These are phyloP conservation scores for Notolabrus celidotus DNA, from an alignment of 2,797 vertebrate genomes.

Conservation along the genomic window DNA sequence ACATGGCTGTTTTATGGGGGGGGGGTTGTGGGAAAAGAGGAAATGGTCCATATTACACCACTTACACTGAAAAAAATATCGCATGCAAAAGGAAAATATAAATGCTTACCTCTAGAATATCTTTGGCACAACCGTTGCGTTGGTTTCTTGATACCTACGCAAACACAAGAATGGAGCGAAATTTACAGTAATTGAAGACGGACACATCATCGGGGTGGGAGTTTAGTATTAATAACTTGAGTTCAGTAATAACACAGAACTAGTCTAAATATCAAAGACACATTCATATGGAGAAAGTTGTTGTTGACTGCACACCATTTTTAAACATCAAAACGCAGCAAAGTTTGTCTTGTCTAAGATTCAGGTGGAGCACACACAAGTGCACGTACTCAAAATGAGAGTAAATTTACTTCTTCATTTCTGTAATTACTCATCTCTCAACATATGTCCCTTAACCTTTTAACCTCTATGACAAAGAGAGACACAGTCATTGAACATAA, in stretches of 20 bases:
- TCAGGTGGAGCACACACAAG: constrained; percentile 2
- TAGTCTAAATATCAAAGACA: neutral
- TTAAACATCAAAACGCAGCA: constrained; percentile 6
- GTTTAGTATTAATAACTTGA: neutral
- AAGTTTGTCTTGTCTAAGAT: constrained; percentile 24
- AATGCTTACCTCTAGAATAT: constrained; percentile 73
- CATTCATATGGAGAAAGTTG: neutral
- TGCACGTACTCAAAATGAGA: neutral
- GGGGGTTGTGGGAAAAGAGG: too few species aligned
- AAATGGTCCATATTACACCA: too few species aligned
- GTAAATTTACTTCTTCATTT: constrained; percentile 2
- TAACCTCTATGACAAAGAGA: constrained; percentile 8
- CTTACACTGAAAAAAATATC: neutral
- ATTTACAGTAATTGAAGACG: constrained; percentile 17
- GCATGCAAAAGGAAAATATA: neutral
- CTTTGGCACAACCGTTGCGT: constrained; percentile 65
- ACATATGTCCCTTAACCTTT: neutral
- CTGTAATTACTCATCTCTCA: neutral
- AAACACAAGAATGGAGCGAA: constrained; percentile 34
- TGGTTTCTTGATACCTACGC: constrained; percentile 75
- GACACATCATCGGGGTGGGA: neutral
- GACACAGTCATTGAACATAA: neutral
- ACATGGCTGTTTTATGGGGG: too few species aligned
- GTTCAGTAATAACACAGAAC: constrained; percentile 16
- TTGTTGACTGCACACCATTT: neutral